Evolutionary conservation across 2,797 vertebrate genomes (phyloP).

Genomic region (Epinephelus malabaricus): DNA sequence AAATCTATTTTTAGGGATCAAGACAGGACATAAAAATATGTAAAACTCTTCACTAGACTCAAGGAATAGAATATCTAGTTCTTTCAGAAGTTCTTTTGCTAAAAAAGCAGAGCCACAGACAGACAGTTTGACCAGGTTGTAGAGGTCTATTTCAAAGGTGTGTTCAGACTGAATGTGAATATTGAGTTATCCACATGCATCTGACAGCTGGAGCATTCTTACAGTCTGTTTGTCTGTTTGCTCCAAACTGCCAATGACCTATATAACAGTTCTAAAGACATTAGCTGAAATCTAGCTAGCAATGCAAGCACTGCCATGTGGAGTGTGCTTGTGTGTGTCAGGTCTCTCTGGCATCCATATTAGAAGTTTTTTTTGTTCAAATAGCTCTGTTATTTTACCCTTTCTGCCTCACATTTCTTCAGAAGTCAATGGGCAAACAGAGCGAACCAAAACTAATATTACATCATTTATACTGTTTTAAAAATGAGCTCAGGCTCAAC

Average conservation of each 20-base stretch:
- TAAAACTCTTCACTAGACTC: slow-evolving; percentile 58
- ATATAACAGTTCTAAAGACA: neutral
- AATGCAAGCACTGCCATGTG: neutral
- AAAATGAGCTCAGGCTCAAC: neutral
- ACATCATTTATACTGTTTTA: neutral
- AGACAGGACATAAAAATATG: slow-evolving; percentile 65
- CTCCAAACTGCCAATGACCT: neutral
- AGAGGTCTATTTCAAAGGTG: neutral
- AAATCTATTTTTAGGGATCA: slow-evolving; percentile 64
- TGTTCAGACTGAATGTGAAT: neutral
- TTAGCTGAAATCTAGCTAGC: neutral
- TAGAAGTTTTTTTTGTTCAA: neutral
- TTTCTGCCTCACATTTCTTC: neutral
- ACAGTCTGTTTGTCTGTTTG: neutral
- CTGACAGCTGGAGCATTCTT: neutral
- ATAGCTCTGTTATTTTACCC: neutral
- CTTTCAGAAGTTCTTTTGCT: slow-evolving; percentile 4
- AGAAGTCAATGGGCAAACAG: neutral
- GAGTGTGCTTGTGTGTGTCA: neutral
- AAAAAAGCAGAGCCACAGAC: slow-evolving; percentile 20
- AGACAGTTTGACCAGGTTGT: slow-evolving; percentile 13
- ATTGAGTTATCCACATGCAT: neutral
- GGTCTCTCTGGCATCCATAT: no score
- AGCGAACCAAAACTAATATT: neutral
- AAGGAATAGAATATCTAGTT: slow-evolving; percentile 7